A percentile compares a stretch with the other conserved stretches of the same genome.
phyloP scores from a whole-genome alignment of 1,140 invertebrate genomes.

The Drosophila suzukii region DNA sequence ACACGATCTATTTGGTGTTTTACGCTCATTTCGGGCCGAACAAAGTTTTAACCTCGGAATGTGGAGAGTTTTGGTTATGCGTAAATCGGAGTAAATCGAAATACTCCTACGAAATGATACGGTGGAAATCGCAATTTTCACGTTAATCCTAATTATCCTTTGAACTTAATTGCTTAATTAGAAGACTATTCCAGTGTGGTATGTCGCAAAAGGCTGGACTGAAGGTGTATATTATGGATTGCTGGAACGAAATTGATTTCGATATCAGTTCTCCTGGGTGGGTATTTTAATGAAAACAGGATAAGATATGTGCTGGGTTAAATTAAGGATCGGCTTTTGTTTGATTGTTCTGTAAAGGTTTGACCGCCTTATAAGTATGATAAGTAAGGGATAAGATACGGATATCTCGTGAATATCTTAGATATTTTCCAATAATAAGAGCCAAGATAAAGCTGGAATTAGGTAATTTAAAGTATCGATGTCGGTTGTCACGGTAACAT shows the following conservation, averaged over 20 bases:
- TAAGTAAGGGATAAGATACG: constrained; percentile 9
- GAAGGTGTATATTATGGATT: constrained; percentile 24
- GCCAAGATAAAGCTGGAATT: neutral
- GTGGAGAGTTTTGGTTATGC: constrained; percentile 65
- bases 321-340: neutral
- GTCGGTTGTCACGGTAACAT: neutral
- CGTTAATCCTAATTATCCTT: constrained; percentile 65
- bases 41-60: constrained; percentile 28
- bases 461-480: no score
- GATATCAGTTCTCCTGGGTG: constrained; percentile 25
- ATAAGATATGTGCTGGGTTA: constrained; percentile 25
- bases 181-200: constrained; percentile 32
- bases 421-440: constrained; percentile 13
- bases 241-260: constrained; percentile 28
- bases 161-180: constrained; percentile 62
- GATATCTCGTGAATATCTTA: neutral
- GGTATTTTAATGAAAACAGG: constrained; percentile 24
- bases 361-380: neutral
- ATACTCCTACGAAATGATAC: constrained; percentile 43
- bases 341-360: constrained; percentile 6
- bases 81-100: constrained; percentile 49
- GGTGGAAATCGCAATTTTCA: constrained; percentile 73
- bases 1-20: constrained; percentile 66
- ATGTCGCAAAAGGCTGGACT: constrained; percentile 6
- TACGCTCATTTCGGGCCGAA: constrained; percentile 48